phyloP scores from a whole-genome alignment of 2,113 vertebrate genomes.

The Balaenoptera acutorostrata region DNA sequence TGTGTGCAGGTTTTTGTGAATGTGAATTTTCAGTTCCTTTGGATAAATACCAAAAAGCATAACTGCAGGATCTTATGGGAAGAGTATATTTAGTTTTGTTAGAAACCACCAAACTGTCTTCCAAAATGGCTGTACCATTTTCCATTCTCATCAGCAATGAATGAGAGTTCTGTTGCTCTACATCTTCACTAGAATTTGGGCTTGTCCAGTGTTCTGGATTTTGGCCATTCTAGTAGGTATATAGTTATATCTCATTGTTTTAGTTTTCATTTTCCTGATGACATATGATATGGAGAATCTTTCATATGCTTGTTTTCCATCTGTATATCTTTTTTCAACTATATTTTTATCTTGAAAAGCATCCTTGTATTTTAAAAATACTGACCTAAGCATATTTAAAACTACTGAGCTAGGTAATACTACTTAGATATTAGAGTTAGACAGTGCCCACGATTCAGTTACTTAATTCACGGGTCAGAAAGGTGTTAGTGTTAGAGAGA shows the following conservation, averaged over 20 bases:
- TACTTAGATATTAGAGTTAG: background rate
- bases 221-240: background rate
- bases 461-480: background rate
- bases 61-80: background rate
- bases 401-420: background rate
- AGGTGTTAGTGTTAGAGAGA: background rate
- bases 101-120: background rate
- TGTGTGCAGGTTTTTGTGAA: background rate
- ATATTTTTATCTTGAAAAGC: background rate
- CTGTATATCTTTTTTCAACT: background rate
- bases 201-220: background rate
- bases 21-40: background rate
- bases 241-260: background rate
- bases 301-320: background rate
- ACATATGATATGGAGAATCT: background rate
- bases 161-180: background rate
- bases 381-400: background rate
- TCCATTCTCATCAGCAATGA: background rate
- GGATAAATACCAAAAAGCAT: background rate
- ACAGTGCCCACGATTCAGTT: background rate
- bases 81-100: background rate
- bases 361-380: background rate
- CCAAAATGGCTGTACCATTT: background rate
- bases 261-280: background rate
- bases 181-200: background rate